Base-by-base conservation (phyloP, 2,797 vertebrate species). In the Amblyopsis hoosieri region DNA sequence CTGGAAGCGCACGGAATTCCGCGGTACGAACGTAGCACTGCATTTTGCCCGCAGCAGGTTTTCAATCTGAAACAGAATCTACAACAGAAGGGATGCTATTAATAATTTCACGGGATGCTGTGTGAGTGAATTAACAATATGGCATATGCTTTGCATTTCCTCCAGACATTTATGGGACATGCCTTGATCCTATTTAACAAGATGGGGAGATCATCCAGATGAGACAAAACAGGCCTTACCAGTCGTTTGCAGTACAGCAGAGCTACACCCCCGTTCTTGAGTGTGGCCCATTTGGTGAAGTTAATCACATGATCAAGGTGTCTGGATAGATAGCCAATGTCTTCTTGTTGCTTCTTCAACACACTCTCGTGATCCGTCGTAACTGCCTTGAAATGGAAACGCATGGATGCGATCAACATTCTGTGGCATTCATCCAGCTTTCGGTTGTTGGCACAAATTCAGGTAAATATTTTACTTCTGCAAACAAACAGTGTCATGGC, bases 171-270 rank as follows among this genome's bases (percentile, higher is more conserved):
- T 48, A 48, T 15, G 17, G 72, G 48, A 57, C 1, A 62, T 49
- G 71, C 19, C 46, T 37, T 33, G 2, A 58, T 71, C 45, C 33
- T 23, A 13, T 59, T 37, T 6, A 1, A 46, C 60, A 48, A 54
- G 12, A 52, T 12, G 15, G 46, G 64, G 66, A 72, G 29, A 54
- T 2, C 15, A 50, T 45, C 23, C 60, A 52, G 29, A 8, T 51
- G n/a, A 67, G 64, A 59, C 64, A 57, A 47, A 71, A 54, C 46
- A 45, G 64, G 33, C 67, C 93, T 92, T 86, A 97, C 95, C 94
- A 96, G 82, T 51, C 95, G 94, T 85, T 96, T 97, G 72, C 95
- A 96, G 92, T 94, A 94, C 74, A 97, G 90, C 49, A 97, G 95
- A 12, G 94, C 94, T 10, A 92, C 79, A 31, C 88, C 88, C 42